Base-by-base conservation (phyloP, 2,797 vertebrate species). In the Hephaestus fuliginosus region DNA sequence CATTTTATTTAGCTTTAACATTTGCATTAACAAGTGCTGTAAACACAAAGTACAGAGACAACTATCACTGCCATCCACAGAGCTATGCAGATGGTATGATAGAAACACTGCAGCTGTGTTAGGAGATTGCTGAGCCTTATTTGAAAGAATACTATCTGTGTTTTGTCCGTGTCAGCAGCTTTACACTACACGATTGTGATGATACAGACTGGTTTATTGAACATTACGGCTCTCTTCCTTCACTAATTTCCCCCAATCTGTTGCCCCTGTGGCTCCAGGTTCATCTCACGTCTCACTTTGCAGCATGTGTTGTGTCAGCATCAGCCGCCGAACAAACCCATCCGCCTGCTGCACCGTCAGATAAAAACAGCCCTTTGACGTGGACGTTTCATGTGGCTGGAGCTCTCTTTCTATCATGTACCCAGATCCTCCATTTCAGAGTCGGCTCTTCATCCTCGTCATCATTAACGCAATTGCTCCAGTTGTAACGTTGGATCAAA, bases 401-500 rank as follows among this genome's bases (percentile, higher is more conserved):
- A 15, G 53, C 18, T 28, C n/a, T 63, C 15, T 33, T 33, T 13
- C 8, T 4, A 20, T 55, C 10, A 25, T 56, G 46, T n/a, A 1
- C 48, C 18, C 30, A 43, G 48, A 22, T 41, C 56, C 65, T 60
- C 56, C 36, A 72, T 75, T 66, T 62, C 28, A 58, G 28, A 70
- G 13, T 28, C 30, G 30, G 2, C 22, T 58, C 20, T 22, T 52
- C 44, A 46, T 13, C 36, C 57, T 65, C 10, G 1, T 65, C 58
- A 48, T 51, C 33, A 78, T 58, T 65, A 63, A 39, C 49, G 46
- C 4, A 15, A 65, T 76, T 61, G 61, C 64, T 57, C 15, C 61
- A 75, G 33, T 78, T 66, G 52, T 76, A 75, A 65, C 39, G 56
- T 25, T 43, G 44, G 49, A 70, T 60, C 36, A 71, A 18, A 67